A percentile compares a stretch with the other conserved stretches of the same genome.
These are phyloP conservation scores for Ptyas mucosa DNA, from an alignment of 2,113 vertebrate genomes.

Conservation along the genomic window DNA sequence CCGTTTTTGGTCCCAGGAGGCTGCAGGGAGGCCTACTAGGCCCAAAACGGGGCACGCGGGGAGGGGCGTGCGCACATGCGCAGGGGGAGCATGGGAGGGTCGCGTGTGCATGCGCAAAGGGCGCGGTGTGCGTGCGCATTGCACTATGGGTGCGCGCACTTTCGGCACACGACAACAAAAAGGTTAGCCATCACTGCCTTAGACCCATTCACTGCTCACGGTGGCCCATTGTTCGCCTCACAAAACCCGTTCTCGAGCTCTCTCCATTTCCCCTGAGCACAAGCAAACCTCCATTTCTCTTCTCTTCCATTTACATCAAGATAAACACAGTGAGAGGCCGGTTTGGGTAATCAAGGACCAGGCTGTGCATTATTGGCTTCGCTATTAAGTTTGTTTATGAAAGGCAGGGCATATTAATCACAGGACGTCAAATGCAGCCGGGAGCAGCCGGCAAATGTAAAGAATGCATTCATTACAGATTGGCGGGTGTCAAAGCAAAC, in stretches of 20 bases:
- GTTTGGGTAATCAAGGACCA: constrained; percentile 53
- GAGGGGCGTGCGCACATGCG: too few species aligned
- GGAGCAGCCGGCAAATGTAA: constrained; percentile 54
- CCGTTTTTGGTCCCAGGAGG: too few species aligned
- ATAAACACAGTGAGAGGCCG: constrained; percentile 26
- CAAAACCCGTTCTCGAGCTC: constrained; percentile 43
- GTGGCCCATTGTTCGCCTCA: constrained; percentile 28
- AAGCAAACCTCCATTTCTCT: constrained; percentile 60
- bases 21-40: too few species aligned
- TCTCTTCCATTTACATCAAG: constrained; percentile 35
- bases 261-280: constrained; percentile 40
- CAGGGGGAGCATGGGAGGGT: too few species aligned
- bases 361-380: constrained; percentile 64
- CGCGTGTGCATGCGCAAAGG: too few species aligned
- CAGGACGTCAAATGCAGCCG: constrained; percentile 30
- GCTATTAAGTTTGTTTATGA: constrained; percentile 68
- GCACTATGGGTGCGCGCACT: too few species aligned
- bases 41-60: too few species aligned
- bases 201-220: neutral
- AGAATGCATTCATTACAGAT: constrained; percentile 63
- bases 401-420: constrained; percentile 70
- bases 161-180: too few species aligned
- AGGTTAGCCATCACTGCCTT: too few species aligned
- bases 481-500: constrained; percentile 54
- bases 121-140: too few species aligned